Evolutionary conservation across 2,888 invertebrate genomes (phyloP).

Genomic region (Pseudanteris insignis): DNA sequence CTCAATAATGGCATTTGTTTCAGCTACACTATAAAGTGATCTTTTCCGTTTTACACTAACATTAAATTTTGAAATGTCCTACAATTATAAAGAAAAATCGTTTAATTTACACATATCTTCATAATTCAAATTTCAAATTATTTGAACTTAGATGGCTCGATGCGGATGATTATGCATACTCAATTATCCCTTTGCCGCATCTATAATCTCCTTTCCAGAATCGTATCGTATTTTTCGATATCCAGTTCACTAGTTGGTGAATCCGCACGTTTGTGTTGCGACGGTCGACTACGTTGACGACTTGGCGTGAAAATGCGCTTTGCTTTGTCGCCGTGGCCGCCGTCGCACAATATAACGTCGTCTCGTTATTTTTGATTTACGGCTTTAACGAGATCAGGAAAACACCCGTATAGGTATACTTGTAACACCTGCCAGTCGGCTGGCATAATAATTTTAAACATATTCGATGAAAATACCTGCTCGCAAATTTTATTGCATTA

Average conservation of each 20-base stretch:
- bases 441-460: constrained; percentile 23
- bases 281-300: constrained; percentile 22
- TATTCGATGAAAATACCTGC: constrained; percentile 27
- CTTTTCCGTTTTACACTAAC: too few relatives aligned
- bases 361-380: constrained; percentile 57
- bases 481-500: too few relatives aligned
- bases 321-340: constrained; percentile 26
- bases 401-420: constrained; percentile 35
- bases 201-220: too few relatives aligned
- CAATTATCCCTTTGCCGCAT: too few relatives aligned
- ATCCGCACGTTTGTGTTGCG: constrained; percentile 27
- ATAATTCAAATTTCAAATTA: too few relatives aligned
- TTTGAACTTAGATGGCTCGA: too few relatives aligned
- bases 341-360: constrained; percentile 39
- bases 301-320: constrained; percentile 25
- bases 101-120: too few relatives aligned
- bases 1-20: too few relatives aligned
- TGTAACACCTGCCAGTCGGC: constrained; percentile 13
- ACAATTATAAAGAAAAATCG: too few relatives aligned
- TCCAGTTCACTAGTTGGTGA: constrained; percentile 14
- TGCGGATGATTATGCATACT: too few relatives aligned
- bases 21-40: too few relatives aligned
- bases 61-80: too few relatives aligned
- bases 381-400: constrained; percentile 52
- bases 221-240: constrained; percentile 14